Conservation (phyloP, 1,140 invertebrate genomes). For the Temnothorax curvispinosus region DNA sequence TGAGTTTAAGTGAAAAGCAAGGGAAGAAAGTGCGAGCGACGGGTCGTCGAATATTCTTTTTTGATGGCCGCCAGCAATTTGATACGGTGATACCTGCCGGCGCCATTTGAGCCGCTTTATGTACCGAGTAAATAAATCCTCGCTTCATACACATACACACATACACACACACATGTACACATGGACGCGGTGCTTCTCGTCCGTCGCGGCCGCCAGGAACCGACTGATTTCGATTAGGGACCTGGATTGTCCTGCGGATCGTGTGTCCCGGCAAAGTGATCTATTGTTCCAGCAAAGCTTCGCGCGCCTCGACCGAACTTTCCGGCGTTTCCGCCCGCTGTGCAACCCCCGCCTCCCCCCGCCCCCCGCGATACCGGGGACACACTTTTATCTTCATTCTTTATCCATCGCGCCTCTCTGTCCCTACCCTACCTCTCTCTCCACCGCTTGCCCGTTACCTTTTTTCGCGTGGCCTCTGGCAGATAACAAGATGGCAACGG, state of each 20-base stretch:
- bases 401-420: constrained; percentile 35
- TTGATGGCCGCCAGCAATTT: constrained; percentile 43
- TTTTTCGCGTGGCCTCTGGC: constrained; percentile 58
- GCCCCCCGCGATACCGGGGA: constrained; percentile 26
- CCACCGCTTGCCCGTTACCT: constrained; percentile 14
- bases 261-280: constrained; percentile 71
- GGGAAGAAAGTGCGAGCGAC: background rate
- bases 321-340: constrained; percentile 21
- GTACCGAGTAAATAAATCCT: constrained; percentile 64
- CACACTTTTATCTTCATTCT: constrained; percentile 60
- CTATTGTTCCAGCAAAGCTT: constrained; percentile 67
- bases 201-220: constrained; percentile 27
- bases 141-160: background rate
- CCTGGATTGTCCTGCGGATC: constrained; percentile 63
- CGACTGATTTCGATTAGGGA: constrained; percentile 65
- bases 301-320: constrained; percentile 66
- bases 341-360: background rate
- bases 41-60: constrained; percentile 25
- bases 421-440: background rate
- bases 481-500: constrained; percentile 82
- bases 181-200: background rate
- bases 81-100: constrained; percentile 37
- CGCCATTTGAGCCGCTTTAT: constrained; percentile 56
- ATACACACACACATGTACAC: background rate
- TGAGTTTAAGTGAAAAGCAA: background rate